Conservation (phyloP, 2,797 vertebrate species). For the Danio jaintianensis region DNA sequence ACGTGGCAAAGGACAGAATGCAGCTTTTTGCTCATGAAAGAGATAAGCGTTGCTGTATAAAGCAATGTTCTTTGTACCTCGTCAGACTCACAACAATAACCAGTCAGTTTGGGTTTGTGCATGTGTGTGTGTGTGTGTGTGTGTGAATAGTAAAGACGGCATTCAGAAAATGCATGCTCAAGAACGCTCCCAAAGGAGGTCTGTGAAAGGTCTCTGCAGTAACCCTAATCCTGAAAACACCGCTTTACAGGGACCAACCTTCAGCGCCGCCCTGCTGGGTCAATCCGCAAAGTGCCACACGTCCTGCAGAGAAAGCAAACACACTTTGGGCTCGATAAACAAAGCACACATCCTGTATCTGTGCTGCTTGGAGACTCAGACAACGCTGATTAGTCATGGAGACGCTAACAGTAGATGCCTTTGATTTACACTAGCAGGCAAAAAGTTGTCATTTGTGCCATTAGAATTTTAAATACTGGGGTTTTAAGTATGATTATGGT, state of each 20-base stretch:
- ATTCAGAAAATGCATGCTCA: conserved; percentile 74
- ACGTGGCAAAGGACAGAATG: neutral
- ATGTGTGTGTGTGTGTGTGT: conserved; percentile 37
- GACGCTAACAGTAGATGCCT: conserved; percentile 25
- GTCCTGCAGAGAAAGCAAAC: conserved; percentile 76
- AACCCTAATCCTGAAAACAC: conserved; percentile 68
- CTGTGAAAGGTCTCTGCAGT: conserved; percentile 51
- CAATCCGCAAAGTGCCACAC: conserved; percentile 62
- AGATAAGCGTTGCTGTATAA: conserved; percentile 4
- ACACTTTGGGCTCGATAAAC: conserved; percentile 64
- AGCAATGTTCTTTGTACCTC: conserved; percentile 9
- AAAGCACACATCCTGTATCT: conserved; percentile 67
- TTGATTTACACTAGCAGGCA: conserved; percentile 5
- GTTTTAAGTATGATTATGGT: too few species aligned
- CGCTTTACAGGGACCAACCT: conserved; percentile 59
- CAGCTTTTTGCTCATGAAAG: neutral
- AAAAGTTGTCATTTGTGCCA: too few species aligned
- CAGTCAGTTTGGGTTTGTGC: conserved; percentile 32
- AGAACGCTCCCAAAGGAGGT: conserved; percentile 62
- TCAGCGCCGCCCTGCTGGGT: conserved; percentile 54
- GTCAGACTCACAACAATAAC: conserved; percentile 30
- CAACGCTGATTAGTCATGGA: conserved; percentile 62
- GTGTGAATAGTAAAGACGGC: conserved; percentile 20
- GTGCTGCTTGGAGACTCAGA: conserved; percentile 48
- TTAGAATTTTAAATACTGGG: too few species aligned